phyloP scores from a whole-genome alignment of 2,113 vertebrate species.

The Oncorhynchus tshawytscha region DNA sequence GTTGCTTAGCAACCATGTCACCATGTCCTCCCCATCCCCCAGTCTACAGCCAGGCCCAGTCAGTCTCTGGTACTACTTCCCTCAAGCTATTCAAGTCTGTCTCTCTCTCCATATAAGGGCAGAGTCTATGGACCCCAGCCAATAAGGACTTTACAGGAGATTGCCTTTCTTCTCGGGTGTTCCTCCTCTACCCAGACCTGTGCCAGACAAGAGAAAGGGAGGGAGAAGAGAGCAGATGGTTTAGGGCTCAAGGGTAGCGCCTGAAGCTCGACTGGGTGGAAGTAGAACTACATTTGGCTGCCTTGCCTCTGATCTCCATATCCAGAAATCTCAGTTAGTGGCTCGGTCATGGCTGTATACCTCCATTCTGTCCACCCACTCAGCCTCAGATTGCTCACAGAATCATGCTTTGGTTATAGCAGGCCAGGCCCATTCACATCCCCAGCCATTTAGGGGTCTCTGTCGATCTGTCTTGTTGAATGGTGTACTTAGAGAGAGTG shows the following conservation, averaged over 20 bases:
- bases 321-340: constrained; percentile 15
- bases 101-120: background rate
- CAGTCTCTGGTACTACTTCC: background rate
- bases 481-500: too few species aligned
- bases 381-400: background rate
- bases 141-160: background rate
- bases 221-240: constrained; percentile 47
- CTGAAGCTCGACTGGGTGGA: constrained; percentile 30
- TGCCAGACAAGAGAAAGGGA: background rate
- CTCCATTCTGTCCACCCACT: background rate
- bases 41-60: background rate
- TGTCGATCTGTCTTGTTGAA: too few species aligned
- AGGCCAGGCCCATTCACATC: background rate
- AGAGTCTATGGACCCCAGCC: background rate
- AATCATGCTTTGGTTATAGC: background rate
- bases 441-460: too few species aligned
- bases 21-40: background rate
- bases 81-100: background rate
- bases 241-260: constrained; percentile 8
- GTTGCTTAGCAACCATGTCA: constrained; percentile 5
- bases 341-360: constrained; percentile 17
- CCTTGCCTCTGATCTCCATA: constrained; percentile 12
- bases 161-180: background rate
- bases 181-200: background rate
- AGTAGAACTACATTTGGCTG: constrained; percentile 47